These are phyloP conservation scores for Danio jaintianensis DNA, from an alignment of 2,797 vertebrate species.

Conservation along the genomic window DNA sequence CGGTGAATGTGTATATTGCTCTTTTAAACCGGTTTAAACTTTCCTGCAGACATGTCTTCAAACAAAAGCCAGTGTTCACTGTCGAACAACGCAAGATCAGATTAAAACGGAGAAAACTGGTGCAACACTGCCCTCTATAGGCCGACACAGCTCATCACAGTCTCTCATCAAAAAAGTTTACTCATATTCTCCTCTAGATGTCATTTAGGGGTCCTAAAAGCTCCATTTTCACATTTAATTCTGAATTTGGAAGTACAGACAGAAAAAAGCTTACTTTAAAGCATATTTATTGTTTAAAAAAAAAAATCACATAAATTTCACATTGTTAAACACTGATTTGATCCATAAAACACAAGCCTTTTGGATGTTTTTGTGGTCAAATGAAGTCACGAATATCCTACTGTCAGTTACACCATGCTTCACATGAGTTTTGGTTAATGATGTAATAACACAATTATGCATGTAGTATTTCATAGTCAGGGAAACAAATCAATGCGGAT, in stretches of 20 bases:
- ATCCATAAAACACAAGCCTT: slow-evolving; percentile 1
- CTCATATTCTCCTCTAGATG: slow-evolving; percentile 19
- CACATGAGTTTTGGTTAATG: slow-evolving; percentile 39
- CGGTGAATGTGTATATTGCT: no score
- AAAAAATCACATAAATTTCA: slow-evolving; percentile 15
- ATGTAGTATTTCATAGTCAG: slow-evolving; percentile 23
- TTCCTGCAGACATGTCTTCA: not conserved
- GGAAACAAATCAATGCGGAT: not conserved
- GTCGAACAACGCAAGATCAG: not conserved
- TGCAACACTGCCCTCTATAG: slow-evolving; percentile 33
- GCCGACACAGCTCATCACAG: not conserved
- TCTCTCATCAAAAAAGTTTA: not conserved
- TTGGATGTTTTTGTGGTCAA: not conserved
- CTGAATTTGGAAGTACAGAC: not conserved
- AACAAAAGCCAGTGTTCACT: not conserved
- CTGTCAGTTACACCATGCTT: slow-evolving; percentile 14
- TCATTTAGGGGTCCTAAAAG: not conserved
- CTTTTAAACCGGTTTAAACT: no score
- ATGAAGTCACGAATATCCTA: slow-evolving; percentile 1
- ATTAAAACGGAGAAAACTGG: not conserved
- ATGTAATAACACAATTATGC: slow-evolving; percentile 44
- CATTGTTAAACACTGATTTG: slow-evolving; percentile 18
- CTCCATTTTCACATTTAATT: not conserved
- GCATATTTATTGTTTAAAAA: slow-evolving; percentile 21
- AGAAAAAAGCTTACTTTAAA: slow-evolving; percentile 4